Conservation (phyloP, 2,797 vertebrate species). For the Argya squamiceps region DNA sequence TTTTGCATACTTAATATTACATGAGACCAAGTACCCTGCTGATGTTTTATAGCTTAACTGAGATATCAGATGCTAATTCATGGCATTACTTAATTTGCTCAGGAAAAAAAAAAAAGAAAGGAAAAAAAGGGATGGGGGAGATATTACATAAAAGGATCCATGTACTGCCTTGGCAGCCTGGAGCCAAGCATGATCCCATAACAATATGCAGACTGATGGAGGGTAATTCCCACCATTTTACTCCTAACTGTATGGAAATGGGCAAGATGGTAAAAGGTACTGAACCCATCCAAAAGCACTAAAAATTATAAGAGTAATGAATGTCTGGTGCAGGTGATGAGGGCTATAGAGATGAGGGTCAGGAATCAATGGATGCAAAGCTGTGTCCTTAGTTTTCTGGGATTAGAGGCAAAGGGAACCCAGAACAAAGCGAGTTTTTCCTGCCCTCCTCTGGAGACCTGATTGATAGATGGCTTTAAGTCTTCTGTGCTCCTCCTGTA, state of each 20-base stretch:
- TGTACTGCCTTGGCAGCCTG: neutral
- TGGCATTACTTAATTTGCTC: neutral
- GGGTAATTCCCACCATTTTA: neutral
- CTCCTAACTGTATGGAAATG: neutral
- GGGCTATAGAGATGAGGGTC: neutral
- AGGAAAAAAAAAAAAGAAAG: neutral
- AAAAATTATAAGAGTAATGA: neutral
- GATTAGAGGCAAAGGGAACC: neutral
- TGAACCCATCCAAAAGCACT: neutral
- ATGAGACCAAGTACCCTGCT: neutral
- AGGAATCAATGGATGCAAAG: accelerated
- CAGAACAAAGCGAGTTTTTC: neutral
- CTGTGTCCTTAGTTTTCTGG: neutral
- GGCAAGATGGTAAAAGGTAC: neutral
- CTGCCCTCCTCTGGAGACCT: neutral
- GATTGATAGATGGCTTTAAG: neutral
- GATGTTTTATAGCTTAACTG: neutral
- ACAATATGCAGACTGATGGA: neutral
- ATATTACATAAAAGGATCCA: neutral
- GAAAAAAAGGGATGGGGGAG: accelerated
- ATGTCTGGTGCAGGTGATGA: neutral
- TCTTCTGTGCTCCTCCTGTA: neutral
- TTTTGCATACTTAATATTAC: neutral
- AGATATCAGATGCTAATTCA: neutral
- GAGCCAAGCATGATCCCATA: neutral